These are phyloP conservation scores for Zygogramma bicolorata DNA, from an alignment of 2,888 invertebrate species.

Conservation along the genomic window DNA sequence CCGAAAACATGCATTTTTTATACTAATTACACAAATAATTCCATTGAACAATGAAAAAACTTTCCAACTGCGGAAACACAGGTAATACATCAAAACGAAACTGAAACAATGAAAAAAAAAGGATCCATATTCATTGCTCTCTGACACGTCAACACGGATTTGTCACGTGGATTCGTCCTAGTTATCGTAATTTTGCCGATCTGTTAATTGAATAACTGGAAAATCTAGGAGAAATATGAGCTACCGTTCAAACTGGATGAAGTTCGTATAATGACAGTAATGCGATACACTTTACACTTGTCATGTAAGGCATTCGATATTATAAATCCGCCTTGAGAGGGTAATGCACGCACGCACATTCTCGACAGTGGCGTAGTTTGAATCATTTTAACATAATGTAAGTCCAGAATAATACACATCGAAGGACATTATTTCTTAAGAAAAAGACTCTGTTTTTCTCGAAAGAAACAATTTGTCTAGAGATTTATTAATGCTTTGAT, in stretches of 20 bases:
- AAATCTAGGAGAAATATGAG: conserved; percentile 36
- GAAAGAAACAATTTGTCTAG: too few relatives aligned
- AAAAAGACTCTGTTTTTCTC: too few relatives aligned
- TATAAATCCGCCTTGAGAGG: conserved; percentile 42
- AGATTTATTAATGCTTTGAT: too few relatives aligned
- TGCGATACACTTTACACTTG: conserved; percentile 39
- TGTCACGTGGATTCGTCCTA: background rate
- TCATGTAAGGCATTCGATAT: conserved; percentile 43
- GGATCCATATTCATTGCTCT: too few relatives aligned
- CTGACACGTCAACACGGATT: too few relatives aligned
- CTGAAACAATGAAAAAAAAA: too few relatives aligned
- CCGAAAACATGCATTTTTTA: too few relatives aligned
- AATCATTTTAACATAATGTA: background rate
- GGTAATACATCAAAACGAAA: too few relatives aligned
- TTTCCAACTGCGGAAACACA: too few relatives aligned
- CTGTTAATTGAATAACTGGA: conserved; percentile 35
- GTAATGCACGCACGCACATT: conserved; percentile 41
- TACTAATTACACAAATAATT: too few relatives aligned
- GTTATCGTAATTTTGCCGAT: background rate
- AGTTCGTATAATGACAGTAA: conserved; percentile 40
- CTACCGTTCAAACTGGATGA: conserved; percentile 37
- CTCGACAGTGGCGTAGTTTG: conserved; percentile 2
- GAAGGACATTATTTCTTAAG: too few relatives aligned
- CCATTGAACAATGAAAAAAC: too few relatives aligned
- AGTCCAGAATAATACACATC: background rate